Conservation (phyloP, 2,113 vertebrate species). For the Acinonyx jubatus region DNA sequence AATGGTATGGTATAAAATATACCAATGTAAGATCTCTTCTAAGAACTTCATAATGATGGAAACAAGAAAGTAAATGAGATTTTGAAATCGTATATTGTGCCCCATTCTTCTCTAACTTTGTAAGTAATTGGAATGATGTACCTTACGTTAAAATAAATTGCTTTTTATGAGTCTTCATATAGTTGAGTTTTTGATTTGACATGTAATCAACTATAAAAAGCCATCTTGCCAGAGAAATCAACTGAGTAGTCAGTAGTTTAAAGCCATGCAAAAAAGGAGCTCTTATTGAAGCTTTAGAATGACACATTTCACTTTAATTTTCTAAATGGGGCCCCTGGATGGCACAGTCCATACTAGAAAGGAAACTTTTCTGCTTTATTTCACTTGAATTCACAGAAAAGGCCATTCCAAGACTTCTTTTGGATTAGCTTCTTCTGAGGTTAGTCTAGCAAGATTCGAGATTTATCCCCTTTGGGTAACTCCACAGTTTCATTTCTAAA, state of each 20-base stretch:
- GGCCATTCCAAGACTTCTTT: neutral
- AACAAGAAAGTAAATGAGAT: neutral
- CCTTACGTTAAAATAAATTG: constrained; percentile 62
- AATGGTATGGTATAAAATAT: constrained; percentile 26
- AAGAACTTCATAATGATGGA: constrained; percentile 17
- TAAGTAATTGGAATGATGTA: constrained; percentile 32
- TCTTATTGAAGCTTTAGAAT: constrained; percentile 52
- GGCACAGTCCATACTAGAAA: constrained; percentile 8
- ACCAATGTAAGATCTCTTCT: neutral
- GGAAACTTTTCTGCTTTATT: neutral
- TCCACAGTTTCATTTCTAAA: neutral
- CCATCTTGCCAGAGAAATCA: constrained; percentile 46
- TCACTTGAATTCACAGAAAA: constrained; percentile 34
- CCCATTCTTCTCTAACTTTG: constrained; percentile 42
- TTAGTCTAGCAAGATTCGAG: neutral
- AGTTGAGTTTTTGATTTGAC: constrained; percentile 58
- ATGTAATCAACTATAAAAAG: constrained; percentile 60
- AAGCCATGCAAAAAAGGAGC: constrained; percentile 22
- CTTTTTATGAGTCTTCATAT: constrained; percentile 59
- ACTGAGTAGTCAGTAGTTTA: constrained; percentile 57
- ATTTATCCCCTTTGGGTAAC: neutral
- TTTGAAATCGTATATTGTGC: neutral
- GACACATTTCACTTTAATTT: constrained; percentile 63
- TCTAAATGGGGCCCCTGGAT: constrained; percentile 13
- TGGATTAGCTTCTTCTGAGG: neutral